These are phyloP conservation scores for Babyrousa celebensis DNA, from an alignment of 2,797 vertebrate genomes.

Conservation along the genomic window DNA sequence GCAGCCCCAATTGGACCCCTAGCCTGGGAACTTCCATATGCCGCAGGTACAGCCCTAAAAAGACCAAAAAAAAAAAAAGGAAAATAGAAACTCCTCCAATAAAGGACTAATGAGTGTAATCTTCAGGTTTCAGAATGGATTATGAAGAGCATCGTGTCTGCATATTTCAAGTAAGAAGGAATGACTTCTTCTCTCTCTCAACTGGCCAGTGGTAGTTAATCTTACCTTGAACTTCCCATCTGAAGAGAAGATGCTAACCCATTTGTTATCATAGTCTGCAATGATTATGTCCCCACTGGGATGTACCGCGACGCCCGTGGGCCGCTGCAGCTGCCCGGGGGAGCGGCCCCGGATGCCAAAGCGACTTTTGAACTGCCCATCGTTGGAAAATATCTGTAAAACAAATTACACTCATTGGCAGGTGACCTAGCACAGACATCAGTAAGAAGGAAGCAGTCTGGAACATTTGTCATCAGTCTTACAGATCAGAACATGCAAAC, in stretches of 20 bases:
- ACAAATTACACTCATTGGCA: conserved; percentile 61
- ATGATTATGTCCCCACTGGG: conserved; percentile 98
- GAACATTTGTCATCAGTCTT: neutral
- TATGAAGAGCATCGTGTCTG: neutral
- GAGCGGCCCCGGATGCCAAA: conserved; percentile 98
- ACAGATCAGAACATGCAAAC: neutral
- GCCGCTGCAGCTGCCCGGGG: conserved; percentile 97
- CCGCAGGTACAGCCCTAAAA: no score
- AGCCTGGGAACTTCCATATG: no score
- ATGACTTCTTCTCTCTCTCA: neutral
- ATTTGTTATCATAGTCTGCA: conserved; percentile 99
- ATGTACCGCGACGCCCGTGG: conserved; percentile 98
- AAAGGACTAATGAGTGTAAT: neutral
- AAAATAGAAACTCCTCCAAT: neutral
- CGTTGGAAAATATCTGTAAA: conserved; percentile 97
- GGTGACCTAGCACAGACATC: neutral
- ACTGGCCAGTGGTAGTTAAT: neutral
- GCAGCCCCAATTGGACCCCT: no score
- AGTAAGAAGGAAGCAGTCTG: neutral
- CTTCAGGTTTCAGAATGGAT: neutral
- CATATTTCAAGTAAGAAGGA: neutral
- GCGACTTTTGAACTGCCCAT: conserved; percentile 97
- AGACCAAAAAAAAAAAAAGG: neutral
- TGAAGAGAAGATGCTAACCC: conserved; percentile 99
- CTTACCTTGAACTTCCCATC: conserved; percentile 99